A percentile compares a stretch with the other conserved stretches of the same genome.
Evolutionary conservation across 2,797 vertebrate genomes (phyloP).

Genomic region (Poecilia wingei): DNA sequence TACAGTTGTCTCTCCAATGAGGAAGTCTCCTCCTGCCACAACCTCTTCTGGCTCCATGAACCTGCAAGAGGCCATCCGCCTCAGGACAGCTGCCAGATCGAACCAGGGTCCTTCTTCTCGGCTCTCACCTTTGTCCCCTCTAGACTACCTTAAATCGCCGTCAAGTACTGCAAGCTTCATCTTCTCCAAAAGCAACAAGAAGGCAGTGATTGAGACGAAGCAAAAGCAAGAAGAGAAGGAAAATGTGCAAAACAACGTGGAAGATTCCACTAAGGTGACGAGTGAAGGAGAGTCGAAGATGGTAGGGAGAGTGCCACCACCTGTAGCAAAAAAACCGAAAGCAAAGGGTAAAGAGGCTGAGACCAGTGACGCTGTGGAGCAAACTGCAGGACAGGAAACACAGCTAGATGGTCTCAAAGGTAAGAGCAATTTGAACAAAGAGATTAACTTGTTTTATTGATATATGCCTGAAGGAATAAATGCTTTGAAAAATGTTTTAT

Average conservation of each 20-base stretch:
- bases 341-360: conserved; percentile 63
- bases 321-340: conserved; percentile 91
- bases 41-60: conserved; percentile 76
- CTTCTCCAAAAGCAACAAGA: conserved; percentile 91
- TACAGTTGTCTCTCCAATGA: conserved; percentile 77
- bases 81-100: conserved; percentile 85
- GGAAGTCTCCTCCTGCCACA: conserved; percentile 73
- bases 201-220: conserved; percentile 82
- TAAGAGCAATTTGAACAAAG: conserved; percentile 43
- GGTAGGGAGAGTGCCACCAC: conserved; percentile 87
- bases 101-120: conserved; percentile 59
- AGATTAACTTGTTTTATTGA: not conserved
- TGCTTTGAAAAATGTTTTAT: not conserved
- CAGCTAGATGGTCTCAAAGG: conserved; percentile 65
- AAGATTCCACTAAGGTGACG: conserved; percentile 74
- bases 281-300: conserved; percentile 71
- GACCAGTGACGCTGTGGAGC: conserved; percentile 51
- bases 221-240: conserved; percentile 77
- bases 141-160: conserved; percentile 78
- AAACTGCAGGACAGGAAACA: conserved; percentile 73
- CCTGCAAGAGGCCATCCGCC: conserved; percentile 87
- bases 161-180: conserved; percentile 93
- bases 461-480: not conserved
- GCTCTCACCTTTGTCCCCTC: conserved; percentile 66
- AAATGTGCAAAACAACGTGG: conserved; percentile 80